Evolutionary conservation across 2,888 invertebrate species (phyloP).

Genomic region (Lottia gigantea): DNA sequence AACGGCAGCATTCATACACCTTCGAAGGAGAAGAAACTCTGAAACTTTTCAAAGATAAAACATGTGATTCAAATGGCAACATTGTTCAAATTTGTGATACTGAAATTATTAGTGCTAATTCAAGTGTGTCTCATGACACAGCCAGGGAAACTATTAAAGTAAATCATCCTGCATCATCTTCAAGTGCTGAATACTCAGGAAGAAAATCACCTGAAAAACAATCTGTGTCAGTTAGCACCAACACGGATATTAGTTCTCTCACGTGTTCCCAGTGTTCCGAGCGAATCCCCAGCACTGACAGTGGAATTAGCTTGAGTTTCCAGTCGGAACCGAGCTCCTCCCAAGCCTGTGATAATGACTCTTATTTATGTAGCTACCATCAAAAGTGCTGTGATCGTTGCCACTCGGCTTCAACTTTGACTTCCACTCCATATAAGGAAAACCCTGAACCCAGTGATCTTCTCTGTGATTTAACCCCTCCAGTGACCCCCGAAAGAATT

Average conservation of each 20-base stretch:
- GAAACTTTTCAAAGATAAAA: neutral
- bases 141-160: no score
- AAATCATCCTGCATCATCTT: no score
- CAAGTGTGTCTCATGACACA: no score
- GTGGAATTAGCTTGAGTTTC: slow-evolving; percentile 25
- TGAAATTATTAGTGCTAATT: no score
- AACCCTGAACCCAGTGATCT: neutral
- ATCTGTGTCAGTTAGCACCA: no score
- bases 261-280: slow-evolving; percentile 14
- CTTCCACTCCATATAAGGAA: neutral
- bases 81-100: neutral
- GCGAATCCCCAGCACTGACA: slow-evolving; percentile 23
- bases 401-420: neutral
- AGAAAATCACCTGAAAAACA: neutral
- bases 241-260: no score
- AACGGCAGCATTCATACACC: neutral
- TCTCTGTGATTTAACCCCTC: neutral
- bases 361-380: no score
- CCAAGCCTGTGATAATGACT: no score
- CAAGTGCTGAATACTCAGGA: no score
- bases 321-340: neutral
- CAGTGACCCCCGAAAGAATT: neutral
- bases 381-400: no score
- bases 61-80: neutral
- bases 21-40: neutral